Evolutionary conservation across 2,797 vertebrate species (phyloP).

Genomic region (Enteromius radiatus): DNA sequence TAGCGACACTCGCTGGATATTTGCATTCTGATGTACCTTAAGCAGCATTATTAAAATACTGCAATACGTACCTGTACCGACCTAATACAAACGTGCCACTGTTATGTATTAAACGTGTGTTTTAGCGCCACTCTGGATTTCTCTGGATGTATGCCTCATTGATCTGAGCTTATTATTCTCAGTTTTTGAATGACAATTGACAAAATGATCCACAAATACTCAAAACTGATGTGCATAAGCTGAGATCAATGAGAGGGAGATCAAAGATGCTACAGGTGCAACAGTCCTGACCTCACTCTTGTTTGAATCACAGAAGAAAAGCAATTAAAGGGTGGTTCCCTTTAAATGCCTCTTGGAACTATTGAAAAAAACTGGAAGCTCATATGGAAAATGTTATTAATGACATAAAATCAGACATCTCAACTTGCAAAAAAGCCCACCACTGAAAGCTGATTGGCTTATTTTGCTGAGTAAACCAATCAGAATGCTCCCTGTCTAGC

Average conservation of each 20-base stretch:
- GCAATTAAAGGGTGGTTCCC: neutral
- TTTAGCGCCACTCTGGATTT: too few species aligned
- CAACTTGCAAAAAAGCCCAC: neutral
- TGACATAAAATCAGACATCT: neutral
- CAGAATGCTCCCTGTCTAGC: too few species aligned
- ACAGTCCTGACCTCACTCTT: neutral
- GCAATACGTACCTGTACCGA: too few species aligned
- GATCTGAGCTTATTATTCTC: neutral
- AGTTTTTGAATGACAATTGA: neutral
- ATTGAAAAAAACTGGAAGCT: constrained; percentile 8
- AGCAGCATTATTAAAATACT: too few species aligned
- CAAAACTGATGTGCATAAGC: neutral
- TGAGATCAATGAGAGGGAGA: neutral
- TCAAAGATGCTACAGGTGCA: neutral
- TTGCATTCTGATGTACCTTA: too few species aligned
- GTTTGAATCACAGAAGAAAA: neutral
- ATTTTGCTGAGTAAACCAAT: too few species aligned
- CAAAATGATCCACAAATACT: neutral
- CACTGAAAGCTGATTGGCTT: too few species aligned
- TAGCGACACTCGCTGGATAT: too few species aligned
- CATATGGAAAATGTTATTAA: constrained; percentile 5
- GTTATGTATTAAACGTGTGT: too few species aligned
- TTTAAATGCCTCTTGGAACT: neutral
- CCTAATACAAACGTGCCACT: too few species aligned
- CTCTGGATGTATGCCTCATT: neutral